Evolutionary conservation across 2,888 invertebrate genomes (phyloP).

Genomic region (Notodonta ziczac): DNA sequence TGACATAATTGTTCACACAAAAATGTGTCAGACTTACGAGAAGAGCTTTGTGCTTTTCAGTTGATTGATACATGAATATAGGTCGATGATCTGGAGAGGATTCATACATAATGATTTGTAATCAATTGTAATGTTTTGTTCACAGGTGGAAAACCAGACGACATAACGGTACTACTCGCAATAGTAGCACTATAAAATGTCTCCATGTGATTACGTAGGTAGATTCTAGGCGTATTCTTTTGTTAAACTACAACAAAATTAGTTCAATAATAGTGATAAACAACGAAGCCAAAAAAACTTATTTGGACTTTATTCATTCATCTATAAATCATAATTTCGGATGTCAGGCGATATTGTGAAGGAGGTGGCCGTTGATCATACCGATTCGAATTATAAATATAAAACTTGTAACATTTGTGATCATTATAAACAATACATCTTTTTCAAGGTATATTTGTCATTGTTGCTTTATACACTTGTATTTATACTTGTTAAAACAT

Average conservation of each 20-base stretch:
- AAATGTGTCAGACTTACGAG: no score
- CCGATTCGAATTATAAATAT: conserved; percentile 21
- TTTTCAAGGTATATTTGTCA: background rate
- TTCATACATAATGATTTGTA: conserved; percentile 19
- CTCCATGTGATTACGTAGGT: conserved; percentile 64
- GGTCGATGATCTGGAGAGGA: no score
- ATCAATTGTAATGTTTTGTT: conserved; percentile 59
- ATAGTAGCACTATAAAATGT: conserved; percentile 92
- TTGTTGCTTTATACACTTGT: no score
- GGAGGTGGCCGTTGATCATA: conserved; percentile 27
- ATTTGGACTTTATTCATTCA: conserved; percentile 30
- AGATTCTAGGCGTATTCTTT: conserved; percentile 62
- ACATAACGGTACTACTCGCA: conserved; percentile 98
- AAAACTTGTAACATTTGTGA: conserved; percentile 33
- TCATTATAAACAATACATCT: conserved; percentile 10
- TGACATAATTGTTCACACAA: no score
- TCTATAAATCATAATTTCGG: conserved; percentile 24
- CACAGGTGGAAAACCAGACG: conserved; percentile 98
- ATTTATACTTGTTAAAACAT: no score
- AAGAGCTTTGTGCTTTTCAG: no score
- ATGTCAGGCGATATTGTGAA: conserved; percentile 24
- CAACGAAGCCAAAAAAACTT: conserved; percentile 69
- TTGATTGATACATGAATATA: no score
- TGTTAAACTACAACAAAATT: conserved; percentile 60
- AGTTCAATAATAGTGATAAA: conserved; percentile 62